Base-by-base conservation (phyloP, 2,888 invertebrate species). In the Seira sanloemensis region DNA sequence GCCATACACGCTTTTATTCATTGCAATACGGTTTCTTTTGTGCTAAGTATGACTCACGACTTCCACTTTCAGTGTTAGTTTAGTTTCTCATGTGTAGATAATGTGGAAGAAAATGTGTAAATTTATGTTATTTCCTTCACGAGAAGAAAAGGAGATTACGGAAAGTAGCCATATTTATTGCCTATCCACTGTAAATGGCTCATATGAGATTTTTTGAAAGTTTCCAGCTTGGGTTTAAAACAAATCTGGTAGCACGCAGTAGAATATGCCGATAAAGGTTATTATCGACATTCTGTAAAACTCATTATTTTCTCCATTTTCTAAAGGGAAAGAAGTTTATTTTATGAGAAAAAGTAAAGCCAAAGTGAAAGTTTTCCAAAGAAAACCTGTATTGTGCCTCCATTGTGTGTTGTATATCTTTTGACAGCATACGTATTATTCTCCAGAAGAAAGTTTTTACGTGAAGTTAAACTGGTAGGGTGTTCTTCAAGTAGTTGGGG, bases 401-500 rank as follows among this genome's bases (percentile, higher is more conserved):
- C 12, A 37, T 37, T 37, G 37, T 37, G 37, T 27, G 37, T 65
- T 75, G 66, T 18, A 75, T 37, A 24, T 75, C 62, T 7, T 19
- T 46, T 75, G 75, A 66, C 75, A 75, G 65, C 26, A 74, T 75
- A 66, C 65, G 27, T 75, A 66, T 19, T 23, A 2, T 66, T 7
- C 7, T 7, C 5, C 2, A 24, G 23, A 21, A 66, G 58, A 77
- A 77, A 77, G 66, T 82, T 82, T 77, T 77, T 77, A 82, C 77
- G 82, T 77, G 77, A 27, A 77, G 25, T 18, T 19, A 37, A 26
- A 72, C 77, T 77, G 72, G 58, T 37, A 77, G 72, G 50, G n/a
- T 82, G 77, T 72, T 77, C 72, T 58, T 54, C 23, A 72, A 82
- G n/a, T n/a, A 82, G 77, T 82, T 82, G 72, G 21, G 66, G 37